phyloP scores from a whole-genome alignment of 2,888 invertebrate genomes.

The Sclerodermus sp. region DNA sequence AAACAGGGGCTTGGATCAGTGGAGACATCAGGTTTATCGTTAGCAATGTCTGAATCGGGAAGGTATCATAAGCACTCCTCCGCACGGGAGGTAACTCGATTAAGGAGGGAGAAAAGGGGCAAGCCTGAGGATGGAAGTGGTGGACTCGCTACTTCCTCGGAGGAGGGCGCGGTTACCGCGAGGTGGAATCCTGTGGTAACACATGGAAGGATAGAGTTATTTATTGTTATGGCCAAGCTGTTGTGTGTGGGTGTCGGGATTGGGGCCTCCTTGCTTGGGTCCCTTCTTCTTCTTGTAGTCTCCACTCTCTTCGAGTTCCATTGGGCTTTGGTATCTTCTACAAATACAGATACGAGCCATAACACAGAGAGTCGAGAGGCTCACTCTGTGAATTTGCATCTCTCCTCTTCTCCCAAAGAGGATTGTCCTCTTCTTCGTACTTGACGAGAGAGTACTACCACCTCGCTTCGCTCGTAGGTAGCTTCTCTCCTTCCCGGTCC shows the following conservation, averaged over 20 bases:
- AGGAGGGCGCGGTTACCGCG: conserved; percentile 39
- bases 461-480: too few species aligned
- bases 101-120: conserved; percentile 23
- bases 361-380: too few species aligned
- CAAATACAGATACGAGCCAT: conserved; percentile 43
- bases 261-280: conserved; percentile 28
- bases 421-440: conserved; percentile 12
- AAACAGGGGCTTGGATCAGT: conserved; percentile 22
- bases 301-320: conserved; percentile 12
- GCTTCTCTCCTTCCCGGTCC: too few species aligned
- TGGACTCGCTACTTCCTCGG: conserved; percentile 14
- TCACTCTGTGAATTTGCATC: too few species aligned
- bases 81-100: conserved; percentile 40
- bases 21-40: conserved; percentile 22
- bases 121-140: background rate
- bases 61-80: conserved; percentile 28
- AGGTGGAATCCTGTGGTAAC: conserved; percentile 48
- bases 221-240: conserved; percentile 54
- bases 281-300: conserved; percentile 27
- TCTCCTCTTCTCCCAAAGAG: conserved; percentile 8
- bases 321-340: conserved; percentile 29
- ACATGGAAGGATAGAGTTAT: conserved; percentile 55
- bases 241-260: conserved; percentile 49
- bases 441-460: too few species aligned
- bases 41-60: conserved; percentile 27